A percentile compares a stretch with the other conserved stretches of the same genome.
Evolutionary conservation across 2,113 vertebrate species (phyloP).

Genomic region (Ochotona curzoniae): DNA sequence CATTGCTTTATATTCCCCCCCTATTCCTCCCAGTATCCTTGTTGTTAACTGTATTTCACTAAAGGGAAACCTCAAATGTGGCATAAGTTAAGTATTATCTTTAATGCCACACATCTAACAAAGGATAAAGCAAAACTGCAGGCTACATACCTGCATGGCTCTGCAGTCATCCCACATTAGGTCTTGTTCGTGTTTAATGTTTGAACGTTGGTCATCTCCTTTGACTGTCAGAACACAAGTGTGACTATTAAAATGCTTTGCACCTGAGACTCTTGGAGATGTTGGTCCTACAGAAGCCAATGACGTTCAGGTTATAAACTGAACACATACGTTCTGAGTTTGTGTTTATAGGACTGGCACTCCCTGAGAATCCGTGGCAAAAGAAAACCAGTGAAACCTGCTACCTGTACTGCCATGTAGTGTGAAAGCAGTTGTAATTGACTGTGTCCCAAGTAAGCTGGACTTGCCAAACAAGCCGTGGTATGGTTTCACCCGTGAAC

Average conservation of each 20-base stretch:
- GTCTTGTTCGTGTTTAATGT: not conserved
- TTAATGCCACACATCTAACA: not conserved
- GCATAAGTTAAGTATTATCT: not conserved
- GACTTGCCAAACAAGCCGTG: not conserved
- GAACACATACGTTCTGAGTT: not conserved
- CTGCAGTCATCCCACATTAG: no score
- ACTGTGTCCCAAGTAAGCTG: not conserved
- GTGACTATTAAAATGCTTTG: not conserved
- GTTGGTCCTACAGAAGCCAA: not conserved
- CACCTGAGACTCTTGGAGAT: not conserved
- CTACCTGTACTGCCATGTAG: no score
- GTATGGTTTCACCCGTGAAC: not conserved
- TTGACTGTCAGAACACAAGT: not conserved
- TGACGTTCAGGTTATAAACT: not conserved
- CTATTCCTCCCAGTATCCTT: not conserved
- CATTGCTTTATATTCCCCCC: not conserved
- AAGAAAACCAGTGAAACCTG: not conserved
- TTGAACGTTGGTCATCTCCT: not conserved
- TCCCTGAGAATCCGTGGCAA: not conserved
- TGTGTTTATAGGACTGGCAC: not conserved
- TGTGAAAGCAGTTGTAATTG: not conserved
- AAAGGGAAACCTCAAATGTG: not conserved
- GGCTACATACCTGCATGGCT: no score
- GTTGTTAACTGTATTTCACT: not conserved
- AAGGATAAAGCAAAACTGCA: not conserved